These are phyloP conservation scores for Ptyas mucosa DNA, from an alignment of 2,113 vertebrate species.

Conservation along the genomic window DNA sequence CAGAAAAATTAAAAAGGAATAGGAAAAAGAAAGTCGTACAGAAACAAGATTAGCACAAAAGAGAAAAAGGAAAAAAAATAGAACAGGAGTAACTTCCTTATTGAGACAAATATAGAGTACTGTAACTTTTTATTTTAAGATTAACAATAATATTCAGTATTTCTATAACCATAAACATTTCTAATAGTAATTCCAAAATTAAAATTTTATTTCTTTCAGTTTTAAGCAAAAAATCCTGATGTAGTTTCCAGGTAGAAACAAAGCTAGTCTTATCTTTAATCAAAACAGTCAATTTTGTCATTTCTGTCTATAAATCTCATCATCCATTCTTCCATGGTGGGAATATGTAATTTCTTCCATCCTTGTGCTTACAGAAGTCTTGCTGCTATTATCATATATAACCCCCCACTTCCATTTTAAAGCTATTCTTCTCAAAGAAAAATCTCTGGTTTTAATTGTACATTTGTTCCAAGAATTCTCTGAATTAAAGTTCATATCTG, in stretches of 20 bases:
- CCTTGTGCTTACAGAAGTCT: too few species aligned
- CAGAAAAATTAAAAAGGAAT: background rate
- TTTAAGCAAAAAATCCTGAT: background rate
- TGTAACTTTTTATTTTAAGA: background rate
- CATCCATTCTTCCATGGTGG: too few species aligned
- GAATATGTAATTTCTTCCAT: too few species aligned
- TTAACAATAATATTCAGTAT: background rate
- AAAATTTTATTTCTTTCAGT: background rate
- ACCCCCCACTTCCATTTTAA: too few species aligned
- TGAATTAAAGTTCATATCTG: too few species aligned
- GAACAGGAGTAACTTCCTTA: background rate
- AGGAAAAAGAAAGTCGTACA: background rate
- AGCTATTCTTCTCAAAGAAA: too few species aligned
- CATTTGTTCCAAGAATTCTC: too few species aligned
- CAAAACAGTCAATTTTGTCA: too few species aligned
- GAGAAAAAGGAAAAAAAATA: background rate
- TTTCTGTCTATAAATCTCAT: too few species aligned
- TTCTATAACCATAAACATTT: background rate
- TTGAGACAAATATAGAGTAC: background rate
- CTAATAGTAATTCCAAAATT: background rate
- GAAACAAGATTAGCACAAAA: background rate
- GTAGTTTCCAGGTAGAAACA: background rate
- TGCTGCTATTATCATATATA: too few species aligned
- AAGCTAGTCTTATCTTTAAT: background rate
- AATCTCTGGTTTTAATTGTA: too few species aligned